Evolutionary conservation across 2,888 invertebrate genomes (phyloP).

Genomic region (Hydroisotoma schaefferi): DNA sequence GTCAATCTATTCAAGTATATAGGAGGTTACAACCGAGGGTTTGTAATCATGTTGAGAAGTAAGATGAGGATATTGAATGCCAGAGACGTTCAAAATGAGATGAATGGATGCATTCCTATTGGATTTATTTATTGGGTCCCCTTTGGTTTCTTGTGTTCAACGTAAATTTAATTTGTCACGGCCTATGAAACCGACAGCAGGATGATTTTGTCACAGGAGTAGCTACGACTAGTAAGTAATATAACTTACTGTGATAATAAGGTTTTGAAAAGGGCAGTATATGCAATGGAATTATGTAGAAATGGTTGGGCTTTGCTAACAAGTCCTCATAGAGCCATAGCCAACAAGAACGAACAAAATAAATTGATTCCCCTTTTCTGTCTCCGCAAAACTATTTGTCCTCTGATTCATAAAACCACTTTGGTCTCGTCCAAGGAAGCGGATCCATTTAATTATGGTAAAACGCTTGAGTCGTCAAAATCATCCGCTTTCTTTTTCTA

Average conservation of each 20-base stretch:
- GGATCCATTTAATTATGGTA: constrained; percentile 39
- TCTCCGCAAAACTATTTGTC: constrained; percentile 31
- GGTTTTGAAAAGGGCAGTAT: too few species aligned
- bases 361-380: constrained; percentile 21
- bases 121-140: constrained; percentile 18
- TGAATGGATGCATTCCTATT: constrained; percentile 20
- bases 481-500: constrained; percentile 9
- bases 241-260: too few species aligned
- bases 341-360: neutral
- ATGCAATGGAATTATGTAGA: too few species aligned
- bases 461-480: constrained; percentile 32
- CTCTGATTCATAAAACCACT: constrained; percentile 39
- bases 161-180: constrained; percentile 38
- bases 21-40: too few species aligned
- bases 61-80: constrained; percentile 5
- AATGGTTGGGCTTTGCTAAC: neutral
- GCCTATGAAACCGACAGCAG: constrained; percentile 18
- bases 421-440: constrained; percentile 29
- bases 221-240: neutral
- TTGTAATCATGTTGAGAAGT: too few species aligned
- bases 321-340: neutral
- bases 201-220: constrained; percentile 3
- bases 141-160: constrained; percentile 20
- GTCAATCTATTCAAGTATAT: too few species aligned
- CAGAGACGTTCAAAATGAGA: constrained; percentile 8